Percentiles rank a stretch among this genome's conserved stretches.
Evolutionary conservation across 2,113 vertebrate species (phyloP).

Genomic region (Collichthys lucidus): DNA sequence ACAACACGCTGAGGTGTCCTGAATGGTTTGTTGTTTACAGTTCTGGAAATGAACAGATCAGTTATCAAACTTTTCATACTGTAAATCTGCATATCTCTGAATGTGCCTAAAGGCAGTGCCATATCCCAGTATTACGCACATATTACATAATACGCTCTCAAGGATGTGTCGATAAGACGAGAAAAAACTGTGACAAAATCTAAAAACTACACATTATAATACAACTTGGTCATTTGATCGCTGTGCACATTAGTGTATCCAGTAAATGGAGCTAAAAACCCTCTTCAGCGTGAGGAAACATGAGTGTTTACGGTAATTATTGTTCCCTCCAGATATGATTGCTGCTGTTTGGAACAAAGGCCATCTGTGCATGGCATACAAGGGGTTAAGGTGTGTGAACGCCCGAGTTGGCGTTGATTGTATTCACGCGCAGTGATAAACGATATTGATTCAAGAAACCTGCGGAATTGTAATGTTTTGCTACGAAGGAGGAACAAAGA

Average conservation of each 20-base stretch:
- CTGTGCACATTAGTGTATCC: not conserved
- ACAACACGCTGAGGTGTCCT: not conserved
- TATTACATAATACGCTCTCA: not conserved
- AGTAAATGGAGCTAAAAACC: slow-evolving; percentile 8
- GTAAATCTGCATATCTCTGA: not conserved
- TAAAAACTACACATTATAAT: not conserved
- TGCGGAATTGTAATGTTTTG: slow-evolving; percentile 29
- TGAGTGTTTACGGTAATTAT: not conserved
- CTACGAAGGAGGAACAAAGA: not conserved
- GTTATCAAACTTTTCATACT: not conserved
- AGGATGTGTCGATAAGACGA: too few relatives aligned
- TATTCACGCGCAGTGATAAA: slow-evolving; percentile 40
- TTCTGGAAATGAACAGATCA: not conserved
- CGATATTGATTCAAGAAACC: slow-evolving; percentile 42
- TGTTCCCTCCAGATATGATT: not conserved
- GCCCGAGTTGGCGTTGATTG: slow-evolving; percentile 25
- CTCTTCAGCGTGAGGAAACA: not conserved
- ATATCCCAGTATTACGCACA: not conserved
- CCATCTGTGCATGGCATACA: slow-evolving; percentile 29
- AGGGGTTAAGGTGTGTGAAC: slow-evolving; percentile 55
- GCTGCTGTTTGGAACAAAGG: slow-evolving; percentile 55
- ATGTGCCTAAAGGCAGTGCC: too few relatives aligned
- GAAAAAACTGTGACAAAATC: not conserved
- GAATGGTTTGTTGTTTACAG: not conserved
- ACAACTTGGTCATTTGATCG: not conserved